These are phyloP conservation scores for Columba janthina DNA, from an alignment of 2,113 vertebrate species.

Conservation along the genomic window DNA sequence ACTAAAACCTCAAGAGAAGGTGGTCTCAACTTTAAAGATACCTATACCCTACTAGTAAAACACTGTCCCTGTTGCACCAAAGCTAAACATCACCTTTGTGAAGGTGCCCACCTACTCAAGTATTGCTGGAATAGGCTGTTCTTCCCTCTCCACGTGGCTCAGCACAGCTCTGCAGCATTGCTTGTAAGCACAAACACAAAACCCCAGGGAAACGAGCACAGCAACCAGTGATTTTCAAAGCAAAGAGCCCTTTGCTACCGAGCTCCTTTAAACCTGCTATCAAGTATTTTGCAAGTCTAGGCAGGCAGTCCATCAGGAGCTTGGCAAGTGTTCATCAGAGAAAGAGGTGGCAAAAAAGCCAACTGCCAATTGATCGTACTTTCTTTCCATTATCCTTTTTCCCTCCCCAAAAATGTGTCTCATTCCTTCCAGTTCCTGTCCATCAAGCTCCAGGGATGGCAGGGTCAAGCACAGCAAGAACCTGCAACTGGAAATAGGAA, in stretches of 20 bases:
- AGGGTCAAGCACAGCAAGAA: neutral
- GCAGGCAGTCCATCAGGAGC: neutral
- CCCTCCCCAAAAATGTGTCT: neutral
- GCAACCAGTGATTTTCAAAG: neutral
- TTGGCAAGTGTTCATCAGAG: neutral
- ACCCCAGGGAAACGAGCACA: neutral
- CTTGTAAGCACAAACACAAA: neutral
- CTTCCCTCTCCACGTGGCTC: neutral
- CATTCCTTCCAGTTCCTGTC: neutral
- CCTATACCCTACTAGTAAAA: neutral
- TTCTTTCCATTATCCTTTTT: neutral
- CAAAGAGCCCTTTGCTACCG: neutral
- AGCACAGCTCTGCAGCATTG: neutral
- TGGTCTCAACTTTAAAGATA: neutral
- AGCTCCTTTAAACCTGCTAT: neutral
- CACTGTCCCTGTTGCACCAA: neutral
- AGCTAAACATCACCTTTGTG: neutral
- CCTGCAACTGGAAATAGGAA: neutral
- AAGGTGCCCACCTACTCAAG: neutral
- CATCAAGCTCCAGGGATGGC: neutral
- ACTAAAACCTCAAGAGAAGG: neutral
- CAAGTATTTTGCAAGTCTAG: neutral
- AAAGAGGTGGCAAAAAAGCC: neutral
- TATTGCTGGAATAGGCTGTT: neutral
- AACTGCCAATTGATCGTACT: fast-evolving